phyloP scores from a whole-genome alignment of 2,113 vertebrate species.

The Erpornis zantholeuca region DNA sequence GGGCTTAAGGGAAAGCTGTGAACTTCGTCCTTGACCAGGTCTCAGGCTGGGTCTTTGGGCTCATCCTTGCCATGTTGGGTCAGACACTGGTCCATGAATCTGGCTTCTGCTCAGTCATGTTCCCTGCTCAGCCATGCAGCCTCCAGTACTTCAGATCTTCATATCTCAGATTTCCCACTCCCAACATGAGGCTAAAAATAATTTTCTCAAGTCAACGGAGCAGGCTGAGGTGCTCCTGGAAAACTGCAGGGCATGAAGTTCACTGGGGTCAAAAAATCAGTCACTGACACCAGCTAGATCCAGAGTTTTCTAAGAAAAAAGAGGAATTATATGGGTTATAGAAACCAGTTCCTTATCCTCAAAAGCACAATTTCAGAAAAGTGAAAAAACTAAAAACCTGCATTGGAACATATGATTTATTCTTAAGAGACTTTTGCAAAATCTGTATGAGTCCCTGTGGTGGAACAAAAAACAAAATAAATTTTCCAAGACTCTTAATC shows the following conservation, averaged over 20 bases:
- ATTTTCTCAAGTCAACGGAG: background rate
- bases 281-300: background rate
- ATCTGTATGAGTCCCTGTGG: background rate
- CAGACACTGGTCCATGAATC: background rate
- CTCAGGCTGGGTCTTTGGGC: background rate
- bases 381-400: background rate
- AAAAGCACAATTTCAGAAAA: background rate
- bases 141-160: background rate
- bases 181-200: background rate
- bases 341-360: background rate
- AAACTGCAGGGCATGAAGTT: conserved; percentile 20
- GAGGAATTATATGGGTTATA: background rate
- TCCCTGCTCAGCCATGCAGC: background rate
- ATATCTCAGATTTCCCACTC: background rate
- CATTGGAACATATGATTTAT: background rate
- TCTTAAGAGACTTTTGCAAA: background rate
- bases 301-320: background rate
- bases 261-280: conserved; percentile 9
- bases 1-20: background rate
- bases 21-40: background rate
- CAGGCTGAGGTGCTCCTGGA: background rate
- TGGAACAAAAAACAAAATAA: background rate
- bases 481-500: background rate
- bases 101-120: background rate
- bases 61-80: background rate